Conservation (phyloP, 2,797 vertebrate genomes). For the Myiotriccus ornatus region DNA sequence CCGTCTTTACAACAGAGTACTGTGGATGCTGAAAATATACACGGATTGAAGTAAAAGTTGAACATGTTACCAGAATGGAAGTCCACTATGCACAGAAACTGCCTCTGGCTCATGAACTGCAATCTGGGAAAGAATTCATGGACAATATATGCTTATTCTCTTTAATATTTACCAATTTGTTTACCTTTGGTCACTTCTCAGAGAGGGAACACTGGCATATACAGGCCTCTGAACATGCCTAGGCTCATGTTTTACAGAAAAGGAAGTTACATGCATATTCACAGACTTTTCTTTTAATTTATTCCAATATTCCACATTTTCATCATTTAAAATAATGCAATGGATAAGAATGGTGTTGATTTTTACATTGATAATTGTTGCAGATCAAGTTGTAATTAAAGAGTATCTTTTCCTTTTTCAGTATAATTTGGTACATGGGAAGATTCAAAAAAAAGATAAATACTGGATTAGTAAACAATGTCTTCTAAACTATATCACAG, state of each 20-base stretch:
- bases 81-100: not conserved
- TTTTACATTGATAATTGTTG: not conserved
- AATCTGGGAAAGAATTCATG: not conserved
- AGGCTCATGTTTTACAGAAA: not conserved
- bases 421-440: not conserved
- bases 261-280: not conserved
- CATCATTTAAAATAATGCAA: not conserved
- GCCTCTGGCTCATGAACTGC: not conserved
- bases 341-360: not conserved
- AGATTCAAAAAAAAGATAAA: not conserved
- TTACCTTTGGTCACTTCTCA: not conserved
- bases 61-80: not conserved
- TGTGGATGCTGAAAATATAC: not conserved
- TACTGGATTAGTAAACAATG: accelerated
- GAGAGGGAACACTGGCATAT: not conserved
- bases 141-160: not conserved
- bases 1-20: not conserved
- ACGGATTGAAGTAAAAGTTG: not conserved
- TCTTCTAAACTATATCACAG: not conserved
- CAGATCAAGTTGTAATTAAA: not conserved
- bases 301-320: not conserved
- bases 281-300: not conserved
- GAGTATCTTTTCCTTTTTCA: not conserved
- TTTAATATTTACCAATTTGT: not conserved
- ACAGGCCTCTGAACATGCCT: not conserved